phyloP scores from a whole-genome alignment of 2,888 invertebrate genomes.

The Cephus pygmeus region DNA sequence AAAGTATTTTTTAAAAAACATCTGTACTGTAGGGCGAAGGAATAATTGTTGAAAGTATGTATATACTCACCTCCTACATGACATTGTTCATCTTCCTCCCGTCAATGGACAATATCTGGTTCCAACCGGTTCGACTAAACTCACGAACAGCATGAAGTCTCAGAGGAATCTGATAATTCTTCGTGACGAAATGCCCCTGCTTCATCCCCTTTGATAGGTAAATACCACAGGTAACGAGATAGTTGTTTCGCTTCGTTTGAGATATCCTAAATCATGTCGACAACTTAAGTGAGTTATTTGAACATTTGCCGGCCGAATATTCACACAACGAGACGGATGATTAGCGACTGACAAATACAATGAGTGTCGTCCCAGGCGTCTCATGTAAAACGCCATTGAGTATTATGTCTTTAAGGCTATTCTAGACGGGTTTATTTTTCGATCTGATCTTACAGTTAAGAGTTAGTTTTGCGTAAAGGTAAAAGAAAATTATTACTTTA shows the following conservation, averaged over 20 bases:
- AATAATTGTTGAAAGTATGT: background rate
- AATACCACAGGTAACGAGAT: background rate
- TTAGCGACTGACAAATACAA: background rate
- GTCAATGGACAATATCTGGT: background rate
- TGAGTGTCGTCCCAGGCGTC: background rate
- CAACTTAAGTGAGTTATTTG: background rate
- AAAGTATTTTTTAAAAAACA: background rate
- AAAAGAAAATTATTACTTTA: too few species aligned
- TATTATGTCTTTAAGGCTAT: background rate
- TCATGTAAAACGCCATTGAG: background rate
- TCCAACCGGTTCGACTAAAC: background rate
- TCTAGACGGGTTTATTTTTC: background rate
- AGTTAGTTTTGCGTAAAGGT: background rate
- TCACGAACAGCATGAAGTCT: background rate
- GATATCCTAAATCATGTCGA: background rate
- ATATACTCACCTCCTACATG: background rate
- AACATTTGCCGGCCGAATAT: background rate
- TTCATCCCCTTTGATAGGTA: background rate
- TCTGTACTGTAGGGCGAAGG: background rate
- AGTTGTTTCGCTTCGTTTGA: background rate
- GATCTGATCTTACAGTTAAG: background rate
- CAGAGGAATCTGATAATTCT: background rate
- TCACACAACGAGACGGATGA: background rate
- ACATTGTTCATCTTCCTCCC: background rate
- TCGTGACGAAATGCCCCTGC: background rate